Evolutionary conservation across 2,797 vertebrate species (phyloP).

Genomic region (Clarias fuscus): DNA sequence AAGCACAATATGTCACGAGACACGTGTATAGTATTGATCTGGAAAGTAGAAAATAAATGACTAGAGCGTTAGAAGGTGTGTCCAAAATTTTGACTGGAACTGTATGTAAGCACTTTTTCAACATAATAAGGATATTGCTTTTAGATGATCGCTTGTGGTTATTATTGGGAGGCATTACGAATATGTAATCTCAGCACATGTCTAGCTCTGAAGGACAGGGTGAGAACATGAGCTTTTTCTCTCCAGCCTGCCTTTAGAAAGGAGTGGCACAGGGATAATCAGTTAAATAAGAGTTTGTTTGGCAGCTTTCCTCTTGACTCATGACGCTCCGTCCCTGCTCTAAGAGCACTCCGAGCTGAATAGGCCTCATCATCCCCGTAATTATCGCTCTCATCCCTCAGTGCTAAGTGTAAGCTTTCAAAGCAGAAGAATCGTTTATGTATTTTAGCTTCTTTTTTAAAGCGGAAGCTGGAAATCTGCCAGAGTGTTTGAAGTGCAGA

Average conservation of each 20-base stretch:
- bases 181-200: slow-evolving; percentile 1
- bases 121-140: not conserved
- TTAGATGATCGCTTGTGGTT: not conserved
- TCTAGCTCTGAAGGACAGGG: not conserved
- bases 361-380: slow-evolving; percentile 57
- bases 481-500: slow-evolving; percentile 51
- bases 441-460: slow-evolving; percentile 46
- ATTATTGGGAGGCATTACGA: not conserved
- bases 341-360: slow-evolving; percentile 49
- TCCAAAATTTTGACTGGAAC: too few relatives aligned
- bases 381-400: slow-evolving; percentile 58
- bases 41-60: too few relatives aligned
- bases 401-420: slow-evolving; percentile 59
- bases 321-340: slow-evolving; percentile 30
- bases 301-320: slow-evolving; percentile 46
- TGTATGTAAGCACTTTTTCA: too few relatives aligned
- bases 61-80: too few relatives aligned
- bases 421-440: slow-evolving; percentile 60
- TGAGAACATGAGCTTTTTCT: slow-evolving; percentile 15
- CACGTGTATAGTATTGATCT: too few relatives aligned
- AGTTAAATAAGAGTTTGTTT: slow-evolving; percentile 41
- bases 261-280: slow-evolving; percentile 31
- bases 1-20: too few relatives aligned
- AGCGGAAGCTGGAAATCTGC: slow-evolving; percentile 45
- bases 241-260: slow-evolving; percentile 22